These are phyloP conservation scores for Dastarcus helophoroides DNA, from an alignment of 2,888 invertebrate genomes.

Conservation along the genomic window DNA sequence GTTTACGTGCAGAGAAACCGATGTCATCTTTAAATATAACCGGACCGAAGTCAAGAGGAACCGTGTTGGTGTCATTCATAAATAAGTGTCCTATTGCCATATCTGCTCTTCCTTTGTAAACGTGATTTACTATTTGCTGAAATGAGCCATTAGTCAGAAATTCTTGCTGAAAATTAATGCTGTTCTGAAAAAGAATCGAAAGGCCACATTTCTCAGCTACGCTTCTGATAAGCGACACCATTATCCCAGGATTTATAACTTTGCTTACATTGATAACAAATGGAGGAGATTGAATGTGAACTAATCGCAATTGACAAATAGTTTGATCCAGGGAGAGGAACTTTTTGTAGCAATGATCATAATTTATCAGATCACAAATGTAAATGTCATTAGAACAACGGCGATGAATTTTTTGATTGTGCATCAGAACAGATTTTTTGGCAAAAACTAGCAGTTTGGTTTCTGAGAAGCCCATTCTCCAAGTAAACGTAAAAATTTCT, in stretches of 20 bases:
- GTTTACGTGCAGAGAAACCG: neutral
- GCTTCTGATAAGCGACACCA: neutral
- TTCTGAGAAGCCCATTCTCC: too few species aligned
- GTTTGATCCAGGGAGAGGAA: too few species aligned
- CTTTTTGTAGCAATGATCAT: too few species aligned
- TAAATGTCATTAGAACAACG: too few species aligned
- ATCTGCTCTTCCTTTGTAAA: neutral
- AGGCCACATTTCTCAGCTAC: neutral
- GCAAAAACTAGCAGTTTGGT: too few species aligned
- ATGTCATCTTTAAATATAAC: neutral
- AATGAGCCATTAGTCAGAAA: neutral
- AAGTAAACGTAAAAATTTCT: too few species aligned
- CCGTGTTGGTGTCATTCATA: neutral
- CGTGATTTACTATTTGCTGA: neutral
- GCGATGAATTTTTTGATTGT: too few species aligned
- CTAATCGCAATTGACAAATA: neutral
- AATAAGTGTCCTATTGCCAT: slow-evolving; percentile 1
- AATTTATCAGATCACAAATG: too few species aligned
- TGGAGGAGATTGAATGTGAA: neutral
- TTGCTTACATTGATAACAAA: neutral
- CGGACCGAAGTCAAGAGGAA: neutral
- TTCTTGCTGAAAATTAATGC: neutral
- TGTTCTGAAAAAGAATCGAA: neutral
- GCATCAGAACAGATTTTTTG: too few species aligned
- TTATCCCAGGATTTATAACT: neutral